These are phyloP conservation scores for Callopanchax toddi DNA, from an alignment of 2,113 vertebrate genomes.

Conservation along the genomic window DNA sequence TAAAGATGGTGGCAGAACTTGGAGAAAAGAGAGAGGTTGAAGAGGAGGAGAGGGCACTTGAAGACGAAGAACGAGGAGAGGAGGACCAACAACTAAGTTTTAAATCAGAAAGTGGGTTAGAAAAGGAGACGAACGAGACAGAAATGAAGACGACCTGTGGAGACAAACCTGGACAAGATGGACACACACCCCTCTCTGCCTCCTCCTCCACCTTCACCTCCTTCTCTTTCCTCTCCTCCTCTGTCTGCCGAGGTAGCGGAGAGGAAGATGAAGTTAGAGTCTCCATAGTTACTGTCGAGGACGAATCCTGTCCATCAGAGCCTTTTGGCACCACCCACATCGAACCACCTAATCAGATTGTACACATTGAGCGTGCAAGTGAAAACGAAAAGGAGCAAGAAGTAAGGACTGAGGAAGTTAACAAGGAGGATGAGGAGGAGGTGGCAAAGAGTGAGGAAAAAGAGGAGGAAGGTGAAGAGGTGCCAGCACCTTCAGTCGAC, in stretches of 20 bases:
- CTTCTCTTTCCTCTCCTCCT: slow-evolving; percentile 36
- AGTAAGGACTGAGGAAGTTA: not conserved
- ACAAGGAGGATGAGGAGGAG: not conserved
- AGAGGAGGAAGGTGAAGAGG: rapidly evolving
- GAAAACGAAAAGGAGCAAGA: not conserved
- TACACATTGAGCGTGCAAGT: rapidly evolving
- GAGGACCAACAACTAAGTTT: rapidly evolving
- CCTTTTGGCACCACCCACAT: slow-evolving; percentile 33
- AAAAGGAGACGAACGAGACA: not conserved
- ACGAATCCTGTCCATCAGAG: slow-evolving; percentile 58
- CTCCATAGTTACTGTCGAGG: slow-evolving; percentile 47
- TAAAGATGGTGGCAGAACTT: slow-evolving; percentile 11
- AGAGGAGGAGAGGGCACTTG: not conserved
- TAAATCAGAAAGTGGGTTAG: not conserved
- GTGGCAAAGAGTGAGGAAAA: not conserved
- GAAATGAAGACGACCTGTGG: not conserved
- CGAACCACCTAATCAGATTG: not conserved
- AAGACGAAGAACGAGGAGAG: not conserved
- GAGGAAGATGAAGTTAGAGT: slow-evolving; percentile 54
- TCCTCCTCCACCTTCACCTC: slow-evolving; percentile 32
- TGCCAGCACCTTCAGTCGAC: not conserved
- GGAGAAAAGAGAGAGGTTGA: not conserved
- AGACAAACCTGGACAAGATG: not conserved
- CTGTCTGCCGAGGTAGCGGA: slow-evolving; percentile 2
- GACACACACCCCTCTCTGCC: slow-evolving; percentile 32